Evolutionary conservation across 2,113 vertebrate genomes (phyloP).

Genomic region (Brachypteracias leptosomus): DNA sequence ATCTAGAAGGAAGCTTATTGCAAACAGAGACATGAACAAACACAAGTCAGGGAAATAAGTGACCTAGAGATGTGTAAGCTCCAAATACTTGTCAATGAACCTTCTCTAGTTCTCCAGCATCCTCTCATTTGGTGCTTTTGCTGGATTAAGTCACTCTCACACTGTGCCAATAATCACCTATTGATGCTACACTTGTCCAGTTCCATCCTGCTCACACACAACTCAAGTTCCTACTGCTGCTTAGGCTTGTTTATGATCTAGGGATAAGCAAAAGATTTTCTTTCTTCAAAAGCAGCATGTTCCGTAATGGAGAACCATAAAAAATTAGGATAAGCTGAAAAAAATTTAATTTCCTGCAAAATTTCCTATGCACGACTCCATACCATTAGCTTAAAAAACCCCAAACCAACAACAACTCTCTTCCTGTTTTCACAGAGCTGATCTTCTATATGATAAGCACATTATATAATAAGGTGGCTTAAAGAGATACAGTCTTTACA

Average conservation of each 20-base stretch:
- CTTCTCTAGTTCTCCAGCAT: neutral
- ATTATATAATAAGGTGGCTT: neutral
- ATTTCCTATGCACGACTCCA: neutral
- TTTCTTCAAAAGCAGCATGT: neutral
- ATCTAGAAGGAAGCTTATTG: neutral
- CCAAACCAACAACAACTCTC: neutral
- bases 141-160: neutral
- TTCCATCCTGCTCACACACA: neutral
- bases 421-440: neutral
- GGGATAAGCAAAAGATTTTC: neutral
- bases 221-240: neutral
- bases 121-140: neutral
- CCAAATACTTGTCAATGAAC: neutral
- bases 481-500: neutral
- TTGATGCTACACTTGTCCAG: neutral
- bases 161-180: neutral
- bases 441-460: neutral
- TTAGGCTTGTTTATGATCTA: neutral
- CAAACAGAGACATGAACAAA: neutral
- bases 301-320: neutral
- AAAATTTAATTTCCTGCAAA: neutral
- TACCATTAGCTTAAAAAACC: neutral
- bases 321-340: constrained; percentile 20
- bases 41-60: neutral
- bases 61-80: neutral